Evolutionary conservation across 2,888 invertebrate species (phyloP).

Genomic region (Stenodema calcarata): DNA sequence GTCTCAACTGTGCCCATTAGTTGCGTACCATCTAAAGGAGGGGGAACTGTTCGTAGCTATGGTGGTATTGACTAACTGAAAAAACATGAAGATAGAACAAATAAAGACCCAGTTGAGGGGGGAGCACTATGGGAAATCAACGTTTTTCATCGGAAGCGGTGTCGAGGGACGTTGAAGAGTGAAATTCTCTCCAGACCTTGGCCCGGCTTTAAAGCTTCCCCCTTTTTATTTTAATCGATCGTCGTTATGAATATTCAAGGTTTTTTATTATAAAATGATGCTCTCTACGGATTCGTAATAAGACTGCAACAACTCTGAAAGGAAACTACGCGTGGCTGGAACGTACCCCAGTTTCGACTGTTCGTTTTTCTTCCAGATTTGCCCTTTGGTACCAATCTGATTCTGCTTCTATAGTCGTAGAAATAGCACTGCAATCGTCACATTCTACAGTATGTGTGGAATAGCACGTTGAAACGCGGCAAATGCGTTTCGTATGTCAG

Average conservation of each 20-base stretch:
- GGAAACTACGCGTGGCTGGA: too few relatives aligned
- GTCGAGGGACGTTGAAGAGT: background rate
- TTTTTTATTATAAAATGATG: background rate
- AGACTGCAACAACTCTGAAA: background rate
- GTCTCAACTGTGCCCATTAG: background rate
- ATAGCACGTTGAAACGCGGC: too few relatives aligned
- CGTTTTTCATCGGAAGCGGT: background rate
- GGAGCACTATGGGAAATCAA: background rate
- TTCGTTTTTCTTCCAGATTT: too few relatives aligned
- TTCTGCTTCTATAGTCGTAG: too few relatives aligned
- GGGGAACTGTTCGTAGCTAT: background rate
- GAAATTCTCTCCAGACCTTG: background rate
- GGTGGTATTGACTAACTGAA: background rate
- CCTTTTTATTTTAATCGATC: background rate
- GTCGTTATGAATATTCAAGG: background rate
- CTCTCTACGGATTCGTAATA: background rate
- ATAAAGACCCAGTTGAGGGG: background rate
- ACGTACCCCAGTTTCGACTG: too few relatives aligned
- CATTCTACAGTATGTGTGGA: too few relatives aligned
- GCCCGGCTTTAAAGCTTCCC: background rate
- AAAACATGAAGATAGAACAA: background rate
- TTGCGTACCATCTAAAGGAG: background rate
- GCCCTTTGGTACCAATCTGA: too few relatives aligned
- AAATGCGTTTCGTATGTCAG: too few relatives aligned
- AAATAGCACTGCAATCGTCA: too few relatives aligned